Evolutionary conservation across 1,140 invertebrate genomes (phyloP).

Genomic region (Mizuhopecten yessoensis): DNA sequence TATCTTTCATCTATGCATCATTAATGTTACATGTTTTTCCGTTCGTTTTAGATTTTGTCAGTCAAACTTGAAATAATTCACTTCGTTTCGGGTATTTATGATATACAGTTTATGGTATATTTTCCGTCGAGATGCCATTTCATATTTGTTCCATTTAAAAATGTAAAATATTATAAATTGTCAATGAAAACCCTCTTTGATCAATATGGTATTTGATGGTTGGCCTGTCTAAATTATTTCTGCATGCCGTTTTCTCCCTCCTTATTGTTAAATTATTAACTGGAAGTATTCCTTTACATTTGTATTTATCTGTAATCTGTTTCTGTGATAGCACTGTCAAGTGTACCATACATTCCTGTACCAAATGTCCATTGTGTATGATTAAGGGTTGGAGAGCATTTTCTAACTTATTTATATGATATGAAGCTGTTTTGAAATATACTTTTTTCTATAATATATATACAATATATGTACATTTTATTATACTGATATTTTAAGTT

Average conservation of each 20-base stretch:
- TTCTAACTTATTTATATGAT: neutral
- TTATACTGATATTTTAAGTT: neutral
- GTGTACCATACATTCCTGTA: neutral
- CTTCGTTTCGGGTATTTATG: too few species aligned
- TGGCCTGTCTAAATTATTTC: neutral
- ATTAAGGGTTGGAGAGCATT: neutral
- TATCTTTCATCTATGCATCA: neutral
- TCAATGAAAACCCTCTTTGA: too few species aligned
- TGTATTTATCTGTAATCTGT: neutral
- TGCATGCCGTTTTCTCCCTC: too few species aligned
- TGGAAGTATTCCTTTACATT: neutral
- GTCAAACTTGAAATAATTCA: too few species aligned
- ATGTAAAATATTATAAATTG: too few species aligned
- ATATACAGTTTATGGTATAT: too few species aligned
- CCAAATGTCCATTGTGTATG: neutral
- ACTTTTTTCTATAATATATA: neutral
- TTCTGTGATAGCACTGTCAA: neutral
- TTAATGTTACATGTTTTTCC: too few species aligned
- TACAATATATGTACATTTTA: neutral
- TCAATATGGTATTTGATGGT: neutral
- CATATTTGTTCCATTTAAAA: too few species aligned
- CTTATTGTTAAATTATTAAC: too few species aligned
- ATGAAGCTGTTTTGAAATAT: neutral
- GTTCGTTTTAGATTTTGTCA: too few species aligned
- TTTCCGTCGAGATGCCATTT: too few species aligned